Evolutionary conservation across 2,797 vertebrate genomes (phyloP).

Genomic region (Sebastes vulpes): DNA sequence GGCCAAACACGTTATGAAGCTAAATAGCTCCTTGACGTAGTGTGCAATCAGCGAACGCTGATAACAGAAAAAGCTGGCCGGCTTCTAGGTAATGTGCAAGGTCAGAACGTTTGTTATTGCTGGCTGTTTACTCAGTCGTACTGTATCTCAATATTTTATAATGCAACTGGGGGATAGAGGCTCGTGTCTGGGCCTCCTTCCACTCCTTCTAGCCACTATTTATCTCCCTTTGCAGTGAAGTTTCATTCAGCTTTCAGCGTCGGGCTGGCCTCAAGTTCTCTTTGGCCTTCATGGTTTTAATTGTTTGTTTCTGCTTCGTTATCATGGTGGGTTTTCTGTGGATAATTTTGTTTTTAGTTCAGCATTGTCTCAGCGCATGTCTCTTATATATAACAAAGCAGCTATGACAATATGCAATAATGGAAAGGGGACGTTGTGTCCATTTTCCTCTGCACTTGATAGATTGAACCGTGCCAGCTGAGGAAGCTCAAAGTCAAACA

Average conservation of each 20-base stretch:
- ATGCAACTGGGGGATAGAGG: neutral
- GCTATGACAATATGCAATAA: conserved; percentile 11
- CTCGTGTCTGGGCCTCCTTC: neutral
- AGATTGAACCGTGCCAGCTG: conserved; percentile 9
- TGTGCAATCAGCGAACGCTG: conserved; percentile 30
- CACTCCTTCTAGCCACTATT: neutral
- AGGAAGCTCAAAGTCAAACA: conserved; percentile 57
- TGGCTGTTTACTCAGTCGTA: conserved; percentile 17
- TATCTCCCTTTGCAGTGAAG: neutral
- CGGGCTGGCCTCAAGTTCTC: conserved; percentile 23
- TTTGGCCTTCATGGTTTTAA: conserved; percentile 7
- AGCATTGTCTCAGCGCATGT: conserved; percentile 6
- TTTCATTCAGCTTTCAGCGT: conserved; percentile 10
- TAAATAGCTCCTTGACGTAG: conserved; percentile 8
- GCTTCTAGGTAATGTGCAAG: conserved; percentile 16
- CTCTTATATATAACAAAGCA: conserved; percentile 14
- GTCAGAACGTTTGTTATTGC: conserved; percentile 14
- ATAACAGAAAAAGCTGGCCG: conserved; percentile 24
- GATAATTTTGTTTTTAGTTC: conserved; percentile 38
- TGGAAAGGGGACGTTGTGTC: conserved; percentile 15
- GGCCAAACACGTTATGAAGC: conserved; percentile 28
- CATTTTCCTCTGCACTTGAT: conserved; percentile 22
- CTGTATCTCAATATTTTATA: conserved; percentile 19
- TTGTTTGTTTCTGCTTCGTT: conserved; percentile 9
- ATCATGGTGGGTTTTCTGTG: conserved; percentile 24